These are phyloP conservation scores for Eudyptes chrysolophus DNA, from an alignment of 2,113 vertebrate genomes.

Conservation along the genomic window DNA sequence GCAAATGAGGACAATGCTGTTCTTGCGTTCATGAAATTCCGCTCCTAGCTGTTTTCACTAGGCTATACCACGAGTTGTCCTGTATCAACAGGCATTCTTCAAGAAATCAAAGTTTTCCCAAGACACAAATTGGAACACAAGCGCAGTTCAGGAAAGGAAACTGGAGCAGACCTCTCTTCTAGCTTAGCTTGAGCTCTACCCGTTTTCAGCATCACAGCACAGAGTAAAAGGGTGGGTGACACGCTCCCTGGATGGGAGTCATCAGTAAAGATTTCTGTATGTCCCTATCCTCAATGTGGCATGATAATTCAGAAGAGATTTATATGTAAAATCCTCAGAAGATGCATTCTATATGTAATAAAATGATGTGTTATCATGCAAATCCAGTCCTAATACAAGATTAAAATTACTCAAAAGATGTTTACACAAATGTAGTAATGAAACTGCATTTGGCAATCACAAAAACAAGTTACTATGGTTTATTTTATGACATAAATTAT, in stretches of 20 bases:
- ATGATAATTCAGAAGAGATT: conserved; percentile 45
- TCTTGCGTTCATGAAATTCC: background rate
- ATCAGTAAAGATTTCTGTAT: conserved; percentile 26
- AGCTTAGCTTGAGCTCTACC: background rate
- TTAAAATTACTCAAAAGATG: conserved; percentile 45
- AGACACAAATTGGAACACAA: background rate
- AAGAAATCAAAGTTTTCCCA: background rate
- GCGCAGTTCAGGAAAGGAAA: background rate
- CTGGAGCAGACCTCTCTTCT: background rate
- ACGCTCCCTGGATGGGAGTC: background rate
- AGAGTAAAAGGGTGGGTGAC: background rate
- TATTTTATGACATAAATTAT: conserved; percentile 66
- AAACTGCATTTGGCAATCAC: conserved; percentile 55
- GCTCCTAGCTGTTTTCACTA: fast-evolving
- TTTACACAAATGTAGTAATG: conserved; percentile 57
- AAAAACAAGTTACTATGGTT: conserved; percentile 52
- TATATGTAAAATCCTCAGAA: background rate
- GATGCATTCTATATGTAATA: conserved; percentile 44
- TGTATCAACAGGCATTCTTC: background rate
- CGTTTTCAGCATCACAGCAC: background rate
- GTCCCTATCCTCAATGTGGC: background rate
- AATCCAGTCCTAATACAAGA: conserved; percentile 43
- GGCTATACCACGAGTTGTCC: background rate
- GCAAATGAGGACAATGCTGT: fast-evolving
- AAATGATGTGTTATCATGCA: conserved; percentile 56